Evolutionary conservation across 2,797 vertebrate species (phyloP).

Genomic region (Cetoscarus ocellatus): DNA sequence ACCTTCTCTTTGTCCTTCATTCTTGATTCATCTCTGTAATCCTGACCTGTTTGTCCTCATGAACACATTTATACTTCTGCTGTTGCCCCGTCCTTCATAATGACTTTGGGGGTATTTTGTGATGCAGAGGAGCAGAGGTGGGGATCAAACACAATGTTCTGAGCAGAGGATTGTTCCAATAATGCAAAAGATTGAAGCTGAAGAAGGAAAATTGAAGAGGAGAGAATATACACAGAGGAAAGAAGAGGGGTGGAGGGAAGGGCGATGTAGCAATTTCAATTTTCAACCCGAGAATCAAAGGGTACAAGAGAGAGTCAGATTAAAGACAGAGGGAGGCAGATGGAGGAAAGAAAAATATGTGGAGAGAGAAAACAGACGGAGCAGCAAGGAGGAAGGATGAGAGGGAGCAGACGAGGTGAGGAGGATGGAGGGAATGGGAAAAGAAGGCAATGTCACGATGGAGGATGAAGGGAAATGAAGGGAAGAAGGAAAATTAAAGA

Average conservation of each 20-base stretch:
- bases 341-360: conserved; percentile 19
- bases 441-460: not conserved
- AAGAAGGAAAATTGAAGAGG: conserved; percentile 33
- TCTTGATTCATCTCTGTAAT: not conserved
- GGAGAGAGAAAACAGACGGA: conserved; percentile 1
- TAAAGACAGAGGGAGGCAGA: conserved; percentile 28
- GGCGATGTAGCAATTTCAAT: conserved; percentile 19
- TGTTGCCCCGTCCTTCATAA: not conserved
- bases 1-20: not conserved
- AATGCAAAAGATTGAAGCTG: conserved; percentile 24
- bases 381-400: not conserved
- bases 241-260: conserved; percentile 5
- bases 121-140: not conserved
- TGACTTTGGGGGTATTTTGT: conserved; percentile 1
- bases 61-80: not conserved
- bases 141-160: not conserved
- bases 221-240: conserved; percentile 13
- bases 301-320: conserved; percentile 16
- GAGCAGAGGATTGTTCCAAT: conserved; percentile 8
- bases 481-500: not conserved
- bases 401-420: not conserved
- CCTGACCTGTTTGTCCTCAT: not conserved
- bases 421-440: not conserved
- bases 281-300: conserved; percentile 39
- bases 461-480: not conserved